Evolutionary conservation across 2,113 vertebrate species (phyloP).

Genomic region (Phainopepla nitens): DNA sequence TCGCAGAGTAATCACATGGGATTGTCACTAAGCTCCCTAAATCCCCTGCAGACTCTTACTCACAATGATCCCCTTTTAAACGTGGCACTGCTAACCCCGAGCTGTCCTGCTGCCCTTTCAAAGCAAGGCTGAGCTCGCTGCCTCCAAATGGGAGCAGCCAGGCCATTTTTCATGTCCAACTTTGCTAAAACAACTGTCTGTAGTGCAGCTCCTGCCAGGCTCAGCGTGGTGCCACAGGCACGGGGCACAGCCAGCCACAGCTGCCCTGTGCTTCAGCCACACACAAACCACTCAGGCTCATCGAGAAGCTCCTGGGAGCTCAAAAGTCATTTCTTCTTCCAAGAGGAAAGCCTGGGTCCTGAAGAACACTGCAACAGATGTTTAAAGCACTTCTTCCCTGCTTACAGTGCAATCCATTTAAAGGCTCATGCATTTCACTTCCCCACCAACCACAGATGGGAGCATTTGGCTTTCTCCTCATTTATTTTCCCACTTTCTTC

Average conservation of each 20-base stretch:
- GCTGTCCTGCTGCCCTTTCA: slow-evolving; percentile 17
- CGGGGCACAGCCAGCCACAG: neutral
- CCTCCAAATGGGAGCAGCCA: neutral
- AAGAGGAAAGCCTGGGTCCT: neutral
- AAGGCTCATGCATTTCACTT: slow-evolving; percentile 7
- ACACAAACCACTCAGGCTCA: neutral
- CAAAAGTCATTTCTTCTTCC: neutral
- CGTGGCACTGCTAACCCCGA: neutral
- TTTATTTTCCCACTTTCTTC: slow-evolving; percentile 9
- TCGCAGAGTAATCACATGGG: neutral
- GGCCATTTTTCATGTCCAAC: neutral
- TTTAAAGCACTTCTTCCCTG: neutral
- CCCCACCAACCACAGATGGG: neutral
- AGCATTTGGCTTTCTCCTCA: neutral
- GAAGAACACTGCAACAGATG: neutral
- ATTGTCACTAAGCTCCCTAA: slow-evolving; percentile 54
- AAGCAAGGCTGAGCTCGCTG: neutral
- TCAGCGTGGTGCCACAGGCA: neutral
- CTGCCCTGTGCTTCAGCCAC: neutral
- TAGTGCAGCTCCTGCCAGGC: neutral
- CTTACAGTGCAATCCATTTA: slow-evolving; percentile 22
- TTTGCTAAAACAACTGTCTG: neutral
- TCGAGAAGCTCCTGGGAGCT: neutral
- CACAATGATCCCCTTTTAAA: slow-evolving; percentile 37
- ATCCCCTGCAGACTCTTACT: slow-evolving; percentile 47